Percentiles rank a stretch among this genome's conserved stretches.
Conservation (phyloP, 1,140 invertebrate genomes). For the Zaprionus vittiger region DNA sequence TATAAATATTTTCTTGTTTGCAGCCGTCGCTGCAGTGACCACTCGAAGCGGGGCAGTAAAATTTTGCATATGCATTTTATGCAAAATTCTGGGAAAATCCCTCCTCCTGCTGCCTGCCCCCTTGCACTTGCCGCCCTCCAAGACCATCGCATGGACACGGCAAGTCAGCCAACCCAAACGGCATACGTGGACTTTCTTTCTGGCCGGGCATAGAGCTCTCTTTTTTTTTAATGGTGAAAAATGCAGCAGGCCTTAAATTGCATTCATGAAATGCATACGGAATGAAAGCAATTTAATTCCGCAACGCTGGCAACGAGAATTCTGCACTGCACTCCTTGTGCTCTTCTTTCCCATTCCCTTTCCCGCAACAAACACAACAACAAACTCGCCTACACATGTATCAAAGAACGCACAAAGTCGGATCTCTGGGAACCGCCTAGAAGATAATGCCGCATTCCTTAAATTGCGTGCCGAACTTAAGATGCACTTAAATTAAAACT, state of each 20-base stretch:
- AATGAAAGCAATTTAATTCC: conserved; percentile 55
- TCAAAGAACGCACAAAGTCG: not conserved
- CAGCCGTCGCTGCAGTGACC: conserved; percentile 49
- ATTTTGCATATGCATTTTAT: conserved; percentile 69
- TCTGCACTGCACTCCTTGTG: not conserved
- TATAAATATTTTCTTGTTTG: conserved; percentile 66
- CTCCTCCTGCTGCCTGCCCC: not conserved
- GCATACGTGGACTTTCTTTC: conserved; percentile 1
- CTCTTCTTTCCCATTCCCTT: not conserved
- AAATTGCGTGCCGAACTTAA: conserved; percentile 25
- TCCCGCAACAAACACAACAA: not conserved
- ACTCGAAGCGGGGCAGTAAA: conserved; percentile 38
- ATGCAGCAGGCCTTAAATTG: conserved; percentile 72
- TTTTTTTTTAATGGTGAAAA: conserved; percentile 66
- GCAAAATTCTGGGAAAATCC: conserved; percentile 35
- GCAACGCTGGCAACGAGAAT: conserved; percentile 25
- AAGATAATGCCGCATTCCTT: conserved; percentile 35
- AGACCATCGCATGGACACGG: not conserved
- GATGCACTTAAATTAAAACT: conserved; percentile 50
- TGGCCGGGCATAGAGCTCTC: conserved; percentile 31
- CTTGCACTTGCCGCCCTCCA: not conserved
- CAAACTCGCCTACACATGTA: not conserved
- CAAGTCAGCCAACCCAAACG: not conserved
- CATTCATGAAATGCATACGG: conserved; percentile 73
- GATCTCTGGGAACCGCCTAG: not conserved